phyloP scores from a whole-genome alignment of 2,113 vertebrate species.

The Phoenicopterus ruber region DNA sequence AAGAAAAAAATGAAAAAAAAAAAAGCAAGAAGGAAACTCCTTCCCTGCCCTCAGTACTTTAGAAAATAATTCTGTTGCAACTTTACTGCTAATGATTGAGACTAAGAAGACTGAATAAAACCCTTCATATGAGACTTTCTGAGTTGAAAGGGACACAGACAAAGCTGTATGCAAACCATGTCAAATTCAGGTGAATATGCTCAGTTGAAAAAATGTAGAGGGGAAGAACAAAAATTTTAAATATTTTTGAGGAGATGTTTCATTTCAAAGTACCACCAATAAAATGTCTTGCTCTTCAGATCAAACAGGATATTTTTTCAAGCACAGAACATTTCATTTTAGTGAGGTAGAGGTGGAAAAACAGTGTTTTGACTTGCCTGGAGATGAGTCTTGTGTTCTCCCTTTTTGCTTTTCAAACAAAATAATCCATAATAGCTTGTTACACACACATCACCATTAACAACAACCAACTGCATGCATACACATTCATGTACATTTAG shows the following conservation, averaged over 20 bases:
- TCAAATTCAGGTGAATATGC: background rate
- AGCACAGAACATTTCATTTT: background rate
- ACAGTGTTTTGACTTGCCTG: background rate
- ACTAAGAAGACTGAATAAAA: background rate
- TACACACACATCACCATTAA: background rate
- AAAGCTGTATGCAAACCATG: background rate
- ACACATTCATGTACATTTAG: background rate
- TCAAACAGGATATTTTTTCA: background rate
- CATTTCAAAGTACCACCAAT: background rate
- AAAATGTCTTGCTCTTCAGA: background rate
- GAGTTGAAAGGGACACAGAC: background rate
- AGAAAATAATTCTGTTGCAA: background rate
- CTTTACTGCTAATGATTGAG: background rate
- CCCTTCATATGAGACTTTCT: background rate
- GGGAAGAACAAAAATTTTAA: background rate
- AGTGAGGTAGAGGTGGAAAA: background rate
- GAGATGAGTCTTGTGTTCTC: background rate
- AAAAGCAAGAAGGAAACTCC: fast-evolving
- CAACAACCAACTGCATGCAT: background rate
- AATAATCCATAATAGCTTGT: background rate
- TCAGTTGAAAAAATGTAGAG: background rate
- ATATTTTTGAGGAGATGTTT: background rate
- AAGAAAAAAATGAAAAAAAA: background rate
- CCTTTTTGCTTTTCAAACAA: background rate
- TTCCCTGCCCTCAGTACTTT: background rate